These are phyloP conservation scores for Crotalus tigris DNA, from an alignment of 2,113 vertebrate genomes.

Conservation along the genomic window DNA sequence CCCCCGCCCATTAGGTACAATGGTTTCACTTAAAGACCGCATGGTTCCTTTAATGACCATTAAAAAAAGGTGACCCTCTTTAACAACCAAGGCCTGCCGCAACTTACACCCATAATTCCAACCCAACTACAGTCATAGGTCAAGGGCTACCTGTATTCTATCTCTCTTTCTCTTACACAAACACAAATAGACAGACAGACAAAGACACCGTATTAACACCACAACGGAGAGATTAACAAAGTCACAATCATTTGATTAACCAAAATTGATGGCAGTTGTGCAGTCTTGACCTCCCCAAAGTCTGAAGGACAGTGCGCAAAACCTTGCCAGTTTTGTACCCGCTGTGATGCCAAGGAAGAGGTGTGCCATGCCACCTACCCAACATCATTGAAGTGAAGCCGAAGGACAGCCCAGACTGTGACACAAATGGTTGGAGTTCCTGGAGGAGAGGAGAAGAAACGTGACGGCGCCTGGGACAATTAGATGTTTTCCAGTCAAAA, in stretches of 20 bases:
- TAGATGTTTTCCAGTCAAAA: not conserved
- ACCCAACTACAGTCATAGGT: not conserved
- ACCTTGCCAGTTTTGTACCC: not conserved
- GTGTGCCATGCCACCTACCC: slow-evolving; percentile 73
- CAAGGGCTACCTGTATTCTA: not conserved
- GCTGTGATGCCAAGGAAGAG: not conserved
- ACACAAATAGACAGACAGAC: not conserved
- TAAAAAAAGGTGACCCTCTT: not conserved
- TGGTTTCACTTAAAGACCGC: not conserved
- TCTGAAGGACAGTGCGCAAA: not conserved
- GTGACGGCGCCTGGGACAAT: too few relatives aligned
- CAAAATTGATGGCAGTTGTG: not conserved
- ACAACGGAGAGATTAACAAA: not conserved
- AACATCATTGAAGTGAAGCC: slow-evolving; percentile 87
- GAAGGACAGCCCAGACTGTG: slow-evolving; percentile 90
- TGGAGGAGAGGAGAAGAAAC: slow-evolving; percentile 53
- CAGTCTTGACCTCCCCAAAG: not conserved
- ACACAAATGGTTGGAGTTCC: slow-evolving; percentile 97
- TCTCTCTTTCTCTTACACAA: not conserved
- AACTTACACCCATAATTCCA: not conserved
- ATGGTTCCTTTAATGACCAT: not conserved
- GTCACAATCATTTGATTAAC: not conserved
- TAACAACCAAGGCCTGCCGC: not conserved
- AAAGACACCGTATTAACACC: not conserved
- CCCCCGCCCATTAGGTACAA: not conserved